Conservation (phyloP, 1,140 invertebrate genomes). For the Bicyclus anynana region DNA sequence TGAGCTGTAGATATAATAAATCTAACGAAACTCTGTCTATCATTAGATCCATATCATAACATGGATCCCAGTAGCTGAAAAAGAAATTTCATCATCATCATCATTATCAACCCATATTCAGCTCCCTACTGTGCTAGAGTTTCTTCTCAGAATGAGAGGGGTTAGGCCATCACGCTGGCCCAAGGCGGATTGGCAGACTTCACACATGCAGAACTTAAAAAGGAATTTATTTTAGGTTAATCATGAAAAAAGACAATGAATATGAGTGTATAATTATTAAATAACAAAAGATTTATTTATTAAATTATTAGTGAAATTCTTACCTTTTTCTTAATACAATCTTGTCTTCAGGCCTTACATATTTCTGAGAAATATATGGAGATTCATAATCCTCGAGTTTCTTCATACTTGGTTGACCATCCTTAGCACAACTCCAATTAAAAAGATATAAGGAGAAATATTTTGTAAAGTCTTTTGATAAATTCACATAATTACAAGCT, state of each 20-base stretch:
- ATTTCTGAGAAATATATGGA: constrained; percentile 92
- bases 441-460: constrained; percentile 95
- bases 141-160: no score
- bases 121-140: no score
- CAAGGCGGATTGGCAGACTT: no score
- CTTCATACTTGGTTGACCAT: constrained; percentile 86
- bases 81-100: constrained; percentile 7
- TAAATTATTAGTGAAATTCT: not conserved
- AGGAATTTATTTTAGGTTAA: no score
- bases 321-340: constrained; percentile 87
- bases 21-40: constrained; percentile 89
- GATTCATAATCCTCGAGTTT: constrained; percentile 97
- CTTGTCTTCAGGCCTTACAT: constrained; percentile 80
- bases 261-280: no score
- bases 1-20: constrained; percentile 92
- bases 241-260: no score
- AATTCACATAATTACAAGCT: constrained; percentile 85
- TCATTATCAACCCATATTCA: no score
- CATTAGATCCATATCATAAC: constrained; percentile 89
- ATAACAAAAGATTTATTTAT: no score
- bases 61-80: constrained; percentile 92
- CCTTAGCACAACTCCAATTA: constrained; percentile 84
- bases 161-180: no score
- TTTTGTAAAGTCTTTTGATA: constrained; percentile 86
- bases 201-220: no score